Evolutionary conservation across 2,113 vertebrate species (phyloP).

Genomic region (Phoxinus phoxinus): DNA sequence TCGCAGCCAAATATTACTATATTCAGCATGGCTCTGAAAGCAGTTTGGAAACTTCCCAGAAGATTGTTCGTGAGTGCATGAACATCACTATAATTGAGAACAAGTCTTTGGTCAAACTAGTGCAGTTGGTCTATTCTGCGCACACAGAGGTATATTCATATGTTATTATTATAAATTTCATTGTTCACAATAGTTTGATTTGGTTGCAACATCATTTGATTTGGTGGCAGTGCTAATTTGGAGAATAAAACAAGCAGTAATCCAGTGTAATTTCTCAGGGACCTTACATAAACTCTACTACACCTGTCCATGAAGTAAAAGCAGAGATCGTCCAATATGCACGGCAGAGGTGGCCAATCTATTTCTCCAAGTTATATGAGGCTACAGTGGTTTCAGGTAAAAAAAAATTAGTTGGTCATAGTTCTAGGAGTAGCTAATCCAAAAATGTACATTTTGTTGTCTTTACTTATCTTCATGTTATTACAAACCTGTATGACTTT

Average conservation of each 20-base stretch:
- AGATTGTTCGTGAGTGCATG: slow-evolving; percentile 82
- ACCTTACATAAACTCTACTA: slow-evolving; percentile 67
- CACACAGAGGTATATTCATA: slow-evolving; percentile 77
- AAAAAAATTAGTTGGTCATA: not conserved
- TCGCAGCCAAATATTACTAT: slow-evolving; percentile 86
- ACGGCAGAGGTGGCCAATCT: slow-evolving; percentile 83
- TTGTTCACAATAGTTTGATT: not conserved
- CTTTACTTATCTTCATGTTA: no score
- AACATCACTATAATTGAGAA: slow-evolving; percentile 79
- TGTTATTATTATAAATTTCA: not conserved
- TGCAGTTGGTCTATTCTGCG: slow-evolving; percentile 77
- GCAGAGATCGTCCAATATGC: slow-evolving; percentile 82
- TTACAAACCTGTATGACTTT: not conserved
- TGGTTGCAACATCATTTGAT: not conserved
- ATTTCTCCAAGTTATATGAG: slow-evolving; percentile 92
- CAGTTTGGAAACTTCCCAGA: slow-evolving; percentile 68
- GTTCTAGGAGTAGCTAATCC: not conserved
- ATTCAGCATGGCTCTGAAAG: slow-evolving; percentile 75
- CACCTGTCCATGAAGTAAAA: slow-evolving; percentile 70
- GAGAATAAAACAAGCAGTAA: not conserved
- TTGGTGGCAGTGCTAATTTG: not conserved
- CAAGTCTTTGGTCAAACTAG: slow-evolving; percentile 83
- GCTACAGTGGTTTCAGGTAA: slow-evolving; percentile 86
- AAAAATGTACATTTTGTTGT: not conserved
- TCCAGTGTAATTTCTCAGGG: slow-evolving; percentile 67